These are phyloP conservation scores for Alsophila aescularia DNA, from an alignment of 2,888 invertebrate genomes.

Conservation along the genomic window DNA sequence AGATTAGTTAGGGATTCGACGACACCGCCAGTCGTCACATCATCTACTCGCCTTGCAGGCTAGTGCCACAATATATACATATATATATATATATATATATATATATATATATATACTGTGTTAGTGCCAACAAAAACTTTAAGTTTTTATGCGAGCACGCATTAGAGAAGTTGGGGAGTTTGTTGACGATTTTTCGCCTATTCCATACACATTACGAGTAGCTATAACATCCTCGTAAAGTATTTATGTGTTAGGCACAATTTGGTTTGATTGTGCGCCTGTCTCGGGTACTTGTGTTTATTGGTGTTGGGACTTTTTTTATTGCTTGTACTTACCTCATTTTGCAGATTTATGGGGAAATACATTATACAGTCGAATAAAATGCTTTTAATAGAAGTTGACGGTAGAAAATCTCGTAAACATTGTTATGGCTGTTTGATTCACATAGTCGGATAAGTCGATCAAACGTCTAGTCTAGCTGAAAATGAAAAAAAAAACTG, in stretches of 20 bases:
- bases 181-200: slow-evolving; percentile 31
- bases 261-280: slow-evolving; percentile 43
- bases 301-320: slow-evolving; percentile 35
- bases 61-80: no score
- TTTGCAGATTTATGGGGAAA: slow-evolving; percentile 25
- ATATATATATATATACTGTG: no score
- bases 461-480: not conserved
- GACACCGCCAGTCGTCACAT: no score
- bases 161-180: slow-evolving; percentile 14
- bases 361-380: slow-evolving; percentile 24
- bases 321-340: slow-evolving; percentile 30
- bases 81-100: no score
- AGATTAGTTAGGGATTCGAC: no score
- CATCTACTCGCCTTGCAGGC: no score
- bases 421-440: slow-evolving; percentile 7
- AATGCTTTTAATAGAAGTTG: slow-evolving; percentile 9
- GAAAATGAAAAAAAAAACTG: no score
- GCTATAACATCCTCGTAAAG: slow-evolving; percentile 50
- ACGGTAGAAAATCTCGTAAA: slow-evolving; percentile 7
- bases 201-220: slow-evolving; percentile 36
- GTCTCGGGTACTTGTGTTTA: slow-evolving; percentile 33
- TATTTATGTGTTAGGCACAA: slow-evolving; percentile 52
- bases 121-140: slow-evolving; percentile 8
- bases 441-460: not conserved
- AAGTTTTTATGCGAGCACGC: slow-evolving; percentile 4